Evolutionary conservation across 2,797 vertebrate species (phyloP).

Genomic region (Etheostoma perlongum): DNA sequence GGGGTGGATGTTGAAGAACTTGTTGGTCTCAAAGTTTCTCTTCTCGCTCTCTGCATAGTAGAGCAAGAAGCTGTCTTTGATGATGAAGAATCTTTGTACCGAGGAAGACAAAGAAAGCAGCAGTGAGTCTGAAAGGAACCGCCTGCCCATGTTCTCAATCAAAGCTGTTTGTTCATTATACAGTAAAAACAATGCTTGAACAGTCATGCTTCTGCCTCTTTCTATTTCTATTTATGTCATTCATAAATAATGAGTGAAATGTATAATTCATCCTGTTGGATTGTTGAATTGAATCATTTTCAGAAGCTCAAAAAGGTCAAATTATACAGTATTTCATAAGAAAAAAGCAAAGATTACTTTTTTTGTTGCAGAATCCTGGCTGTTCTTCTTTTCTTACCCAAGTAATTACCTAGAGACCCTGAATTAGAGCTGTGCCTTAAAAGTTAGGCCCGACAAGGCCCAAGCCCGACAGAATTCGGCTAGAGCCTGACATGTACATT

Average conservation of each 20-base stretch:
- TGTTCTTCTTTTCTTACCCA: neutral
- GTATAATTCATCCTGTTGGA: neutral
- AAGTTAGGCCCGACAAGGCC: no score
- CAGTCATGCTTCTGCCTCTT: neutral
- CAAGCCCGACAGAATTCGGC: no score
- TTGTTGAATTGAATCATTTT: neutral
- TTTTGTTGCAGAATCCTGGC: neutral
- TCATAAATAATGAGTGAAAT: neutral
- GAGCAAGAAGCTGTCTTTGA: conserved; percentile 98
- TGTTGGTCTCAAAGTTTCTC: conserved; percentile 94
- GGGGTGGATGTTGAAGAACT: conserved; percentile 97
- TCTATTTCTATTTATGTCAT: accelerated
- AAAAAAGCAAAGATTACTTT: no score
- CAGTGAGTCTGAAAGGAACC: conserved; percentile 49
- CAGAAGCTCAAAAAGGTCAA: no score
- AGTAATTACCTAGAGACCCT: no score
- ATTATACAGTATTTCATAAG: no score
- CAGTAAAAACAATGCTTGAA: no score
- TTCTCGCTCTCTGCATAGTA: conserved; percentile 97
- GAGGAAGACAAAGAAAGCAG: conserved; percentile 60
- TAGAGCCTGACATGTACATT: no score
- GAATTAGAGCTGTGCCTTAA: no score
- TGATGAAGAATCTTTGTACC: conserved; percentile 92
- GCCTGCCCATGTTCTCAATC: conserved; percentile 12
- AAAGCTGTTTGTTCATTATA: neutral